Conservation (phyloP, 2,113 vertebrate genomes). For the Peucedramus taeniatus region DNA sequence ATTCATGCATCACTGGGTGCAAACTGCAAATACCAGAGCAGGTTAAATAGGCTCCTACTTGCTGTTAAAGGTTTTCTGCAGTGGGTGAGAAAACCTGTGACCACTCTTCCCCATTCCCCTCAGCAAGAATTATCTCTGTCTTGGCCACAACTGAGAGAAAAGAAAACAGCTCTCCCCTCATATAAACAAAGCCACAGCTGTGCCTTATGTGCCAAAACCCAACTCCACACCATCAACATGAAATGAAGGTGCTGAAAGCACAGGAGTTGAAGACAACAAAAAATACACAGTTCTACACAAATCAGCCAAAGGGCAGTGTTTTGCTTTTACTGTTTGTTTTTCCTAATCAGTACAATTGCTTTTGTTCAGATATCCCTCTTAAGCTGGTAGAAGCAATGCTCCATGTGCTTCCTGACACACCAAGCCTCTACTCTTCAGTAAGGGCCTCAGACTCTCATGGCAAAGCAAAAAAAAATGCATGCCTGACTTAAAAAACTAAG, state of each 20-base stretch:
- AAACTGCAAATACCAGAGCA: not conserved
- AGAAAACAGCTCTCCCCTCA: not conserved
- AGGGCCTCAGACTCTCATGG: not conserved
- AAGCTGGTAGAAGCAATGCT: not conserved
- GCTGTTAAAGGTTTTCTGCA: not conserved
- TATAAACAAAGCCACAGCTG: not conserved
- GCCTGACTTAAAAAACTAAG: not conserved
- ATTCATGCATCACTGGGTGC: not conserved
- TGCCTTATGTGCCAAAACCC: not conserved
- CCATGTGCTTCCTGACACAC: not conserved
- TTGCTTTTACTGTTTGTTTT: not conserved
- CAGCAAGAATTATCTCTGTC: not conserved
- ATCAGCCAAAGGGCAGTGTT: not conserved
- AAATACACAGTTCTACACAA: not conserved
- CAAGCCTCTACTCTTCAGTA: not conserved
- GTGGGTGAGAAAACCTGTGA: not conserved
- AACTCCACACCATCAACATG: not conserved
- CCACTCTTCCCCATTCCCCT: not conserved
- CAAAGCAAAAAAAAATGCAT: not conserved
- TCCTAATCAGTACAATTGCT: not conserved
- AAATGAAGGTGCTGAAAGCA: not conserved
- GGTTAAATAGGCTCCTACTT: not conserved
- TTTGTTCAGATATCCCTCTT: not conserved
- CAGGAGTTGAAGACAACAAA: not conserved
- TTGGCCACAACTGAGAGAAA: not conserved